Base-by-base conservation (phyloP, 2,888 invertebrate species). In the Euzetes globulus region DNA sequence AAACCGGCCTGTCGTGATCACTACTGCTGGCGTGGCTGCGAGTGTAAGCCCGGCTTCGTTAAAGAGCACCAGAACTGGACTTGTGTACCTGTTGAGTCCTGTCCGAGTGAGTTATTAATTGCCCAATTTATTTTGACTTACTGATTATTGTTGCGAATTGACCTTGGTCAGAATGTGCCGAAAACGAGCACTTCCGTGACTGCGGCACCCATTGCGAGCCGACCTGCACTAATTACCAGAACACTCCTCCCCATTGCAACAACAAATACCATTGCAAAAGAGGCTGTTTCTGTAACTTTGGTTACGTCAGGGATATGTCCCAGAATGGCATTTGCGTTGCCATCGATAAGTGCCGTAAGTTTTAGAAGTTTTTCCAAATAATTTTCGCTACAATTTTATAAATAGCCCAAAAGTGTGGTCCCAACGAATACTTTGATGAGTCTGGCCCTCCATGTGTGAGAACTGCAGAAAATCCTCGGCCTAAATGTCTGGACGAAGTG, bases 251-350 rank as follows among this genome's bases (percentile, higher is more conserved):
- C 13, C 70, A 74, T 47, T 74, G 74, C 45, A 73, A 55, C 22
- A 74, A 29, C 37, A 50, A 71, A 29, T 19, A 63, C 15, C 27
- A 63, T n/a, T 74, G 74, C 45, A 70, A 71, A 74, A 52, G 74
- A n/a, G 74, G 74, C 33, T 74, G 74, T 41, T 74, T 74, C 45
- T 74, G 74, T 58, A 52, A 74, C 27, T 74, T 71, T 71, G 74
- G 74, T 1, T 74, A 22, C 19, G 74, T 74, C 11, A 70, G 74
- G 27, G 74, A 74, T 63, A 71, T 74, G 74, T 47, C 60, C 1
- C 22, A 55, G n/a, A 74, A 74, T 41, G 74, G 74, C 3, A 70
- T 52, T 17, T 74, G 74, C 45, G 71, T 71, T 33, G 55, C 71
- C n/a, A 71, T 74, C 25, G 71, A 27, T 19, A 58, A 71, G 55